Evolutionary conservation across 2,888 invertebrate species (phyloP), one percentile per base, ranked within the genome.

Genomic region (Macaria notata): DNA sequence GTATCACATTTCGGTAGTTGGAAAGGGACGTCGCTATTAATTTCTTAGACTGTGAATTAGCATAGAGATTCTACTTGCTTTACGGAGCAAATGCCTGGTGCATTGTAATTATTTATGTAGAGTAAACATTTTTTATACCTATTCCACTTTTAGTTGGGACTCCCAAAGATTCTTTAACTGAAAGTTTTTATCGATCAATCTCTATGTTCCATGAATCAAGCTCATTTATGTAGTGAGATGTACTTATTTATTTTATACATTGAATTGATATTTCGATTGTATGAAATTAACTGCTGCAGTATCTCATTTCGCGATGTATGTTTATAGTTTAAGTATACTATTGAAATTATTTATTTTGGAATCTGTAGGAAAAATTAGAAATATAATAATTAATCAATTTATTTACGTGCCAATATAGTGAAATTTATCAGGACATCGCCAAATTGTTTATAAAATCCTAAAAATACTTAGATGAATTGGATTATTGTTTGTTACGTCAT

Each of bases 401-500:
- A 74, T 70, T 67, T 61, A 73, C 78, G 86, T 88, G 87, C 88
- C 88, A 88, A 88, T 75, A 72, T 87, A 86, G 84, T 75, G 65
- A 81, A 84, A 68, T 73, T 70, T 66, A 54, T 63, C 59, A 67
- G 65, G 59, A 62, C 47, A 62, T 62, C 56, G 65, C 63, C 63
- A 67, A 67, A 56, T 59, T 60, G 63, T 62, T 57, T 36, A 46
- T 51, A 56, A 54, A 54, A 43, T 71, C 75, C 67, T 71, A 49
- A 56, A 54, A 54, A 43, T 71, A 75, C 67, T 71, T 68, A 59
- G 76, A 74, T 71, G 67, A 75, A 64, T 59, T 55, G 6, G 31
- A 9, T 70, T 68, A 71, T 71, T 68, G 65, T 73, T 73, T 72
- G 77, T 77, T 80, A 76, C 79, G 66, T 72, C 69, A 67, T 70